Base-by-base conservation (phyloP, 2,797 vertebrate genomes). In the Lateolabrax maculatus region DNA sequence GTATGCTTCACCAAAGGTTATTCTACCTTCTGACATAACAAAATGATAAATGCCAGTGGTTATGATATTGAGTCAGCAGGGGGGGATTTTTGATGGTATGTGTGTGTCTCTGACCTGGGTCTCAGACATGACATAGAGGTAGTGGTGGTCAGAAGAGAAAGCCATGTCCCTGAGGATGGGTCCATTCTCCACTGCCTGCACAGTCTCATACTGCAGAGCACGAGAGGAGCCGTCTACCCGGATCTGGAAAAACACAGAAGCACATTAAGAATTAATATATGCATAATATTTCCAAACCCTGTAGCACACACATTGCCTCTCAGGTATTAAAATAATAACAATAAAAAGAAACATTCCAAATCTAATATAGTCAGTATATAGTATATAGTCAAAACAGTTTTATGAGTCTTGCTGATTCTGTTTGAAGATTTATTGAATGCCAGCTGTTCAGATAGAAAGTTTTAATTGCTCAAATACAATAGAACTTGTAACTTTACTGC, bases 121-220 rank as follows among this genome's bases (percentile, higher is more conserved):
- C 86, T 98, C 97, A 4, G 98, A 99, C 97, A 99, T 99, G 94
- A 97, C 95, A 76, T 99, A 99, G 83, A 99, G 97, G 77, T 97
- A 97, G 25, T 98, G 96, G 0, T 98, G 94, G 84, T 99, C 97
- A 49, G 96, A 89, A 1, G 98, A 98, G 93, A 99, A 99, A 69
- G 96, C 98, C 98, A 99, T 99, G 84, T 99, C 97, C 79, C 98
- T 90, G 61, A 98, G 94, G 83, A 99, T 92, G 0, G 97, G 97
- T 37, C 97, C 97, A 0, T 91, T 95, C 44, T 98, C 96, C 74
- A 97, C 97, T 61, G 98, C 97, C 85, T 98, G 97, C 55, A 99
- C 93, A 0, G 97, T 97, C 92, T 99, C 98, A 0, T 99, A 99
- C 89, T 97, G 97, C 77, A 96, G 92, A 0, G 97, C 97, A 29